A percentile compares a stretch with the other conserved stretches of the same genome.
These are phyloP conservation scores for Triplophysa tibetana DNA, from an alignment of 2,113 vertebrate genomes.

Conservation along the genomic window DNA sequence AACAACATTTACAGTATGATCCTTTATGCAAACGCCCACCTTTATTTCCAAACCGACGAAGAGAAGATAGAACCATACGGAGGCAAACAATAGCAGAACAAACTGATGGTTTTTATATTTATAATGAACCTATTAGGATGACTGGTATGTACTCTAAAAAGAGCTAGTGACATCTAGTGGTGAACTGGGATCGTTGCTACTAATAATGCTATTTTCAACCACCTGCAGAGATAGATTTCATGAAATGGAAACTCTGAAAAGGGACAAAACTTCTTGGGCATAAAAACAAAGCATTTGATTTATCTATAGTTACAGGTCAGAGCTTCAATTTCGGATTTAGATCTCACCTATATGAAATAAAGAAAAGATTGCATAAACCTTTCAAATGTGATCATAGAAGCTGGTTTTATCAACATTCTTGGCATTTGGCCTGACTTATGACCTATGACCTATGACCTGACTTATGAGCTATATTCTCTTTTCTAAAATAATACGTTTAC, in stretches of 20 bases:
- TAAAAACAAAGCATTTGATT: not conserved
- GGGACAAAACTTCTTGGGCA: too few relatives aligned
- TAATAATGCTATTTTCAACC: not conserved
- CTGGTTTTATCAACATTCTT: not conserved
- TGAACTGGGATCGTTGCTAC: constrained; percentile 1
- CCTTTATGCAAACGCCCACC: not conserved
- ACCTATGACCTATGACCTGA: constrained; percentile 9
- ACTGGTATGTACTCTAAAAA: not conserved
- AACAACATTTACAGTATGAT: not conserved
- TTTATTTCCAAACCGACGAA: not conserved
- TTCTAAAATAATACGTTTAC: not conserved
- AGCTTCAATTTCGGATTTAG: not conserved
- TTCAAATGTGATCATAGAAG: not conserved
- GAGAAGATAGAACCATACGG: not conserved
- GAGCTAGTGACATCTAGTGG: constrained; percentile 50
- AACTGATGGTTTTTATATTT: not conserved
- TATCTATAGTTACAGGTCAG: not conserved
- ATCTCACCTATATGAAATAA: too few relatives aligned
- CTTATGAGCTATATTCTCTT: constrained; percentile 3
- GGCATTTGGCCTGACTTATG: not conserved
- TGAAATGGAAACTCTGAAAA: not conserved
- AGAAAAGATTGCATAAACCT: too few relatives aligned
- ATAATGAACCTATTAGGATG: not conserved
- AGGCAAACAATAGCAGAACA: not conserved
- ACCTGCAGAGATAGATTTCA: not conserved